These are phyloP conservation scores for Acholoe squamosa DNA, from an alignment of 2,888 invertebrate genomes.

Conservation along the genomic window DNA sequence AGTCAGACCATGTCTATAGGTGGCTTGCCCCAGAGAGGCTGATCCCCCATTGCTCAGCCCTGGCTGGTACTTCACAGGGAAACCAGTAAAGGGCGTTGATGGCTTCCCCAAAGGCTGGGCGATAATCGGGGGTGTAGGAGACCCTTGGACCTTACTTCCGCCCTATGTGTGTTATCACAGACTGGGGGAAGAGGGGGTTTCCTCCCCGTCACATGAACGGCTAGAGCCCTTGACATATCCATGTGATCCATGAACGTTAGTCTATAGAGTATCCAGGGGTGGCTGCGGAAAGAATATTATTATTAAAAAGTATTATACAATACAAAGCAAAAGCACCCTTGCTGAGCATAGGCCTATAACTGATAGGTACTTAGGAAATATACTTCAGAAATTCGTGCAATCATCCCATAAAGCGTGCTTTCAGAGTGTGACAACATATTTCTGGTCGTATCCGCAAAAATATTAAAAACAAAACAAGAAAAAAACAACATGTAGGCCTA, in stretches of 20 bases:
- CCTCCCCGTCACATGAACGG: background rate
- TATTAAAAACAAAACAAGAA: no score
- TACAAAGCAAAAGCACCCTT: no score
- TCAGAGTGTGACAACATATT: no score
- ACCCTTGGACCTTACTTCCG: background rate
- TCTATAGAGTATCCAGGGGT: no score
- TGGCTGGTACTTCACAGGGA: background rate
- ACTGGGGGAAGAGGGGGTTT: background rate
- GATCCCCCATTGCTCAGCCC: background rate
- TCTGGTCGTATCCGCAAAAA: no score
- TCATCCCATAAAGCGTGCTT: no score
- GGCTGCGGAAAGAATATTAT: no score
- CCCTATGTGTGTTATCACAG: background rate
- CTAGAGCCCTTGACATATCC: background rate
- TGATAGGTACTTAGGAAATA: no score
- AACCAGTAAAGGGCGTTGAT: background rate
- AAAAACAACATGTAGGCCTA: no score
- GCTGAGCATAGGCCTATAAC: no score
- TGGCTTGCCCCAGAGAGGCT: background rate
- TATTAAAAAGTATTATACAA: no score
- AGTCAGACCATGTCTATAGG: background rate
- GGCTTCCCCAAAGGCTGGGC: background rate
- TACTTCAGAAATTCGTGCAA: no score
- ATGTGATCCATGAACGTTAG: background rate
- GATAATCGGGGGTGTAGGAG: background rate